A percentile compares a stretch with the other conserved stretches of the same genome.
phyloP scores from a whole-genome alignment of 2,888 invertebrate species.

The Heliconius ethilla region DNA sequence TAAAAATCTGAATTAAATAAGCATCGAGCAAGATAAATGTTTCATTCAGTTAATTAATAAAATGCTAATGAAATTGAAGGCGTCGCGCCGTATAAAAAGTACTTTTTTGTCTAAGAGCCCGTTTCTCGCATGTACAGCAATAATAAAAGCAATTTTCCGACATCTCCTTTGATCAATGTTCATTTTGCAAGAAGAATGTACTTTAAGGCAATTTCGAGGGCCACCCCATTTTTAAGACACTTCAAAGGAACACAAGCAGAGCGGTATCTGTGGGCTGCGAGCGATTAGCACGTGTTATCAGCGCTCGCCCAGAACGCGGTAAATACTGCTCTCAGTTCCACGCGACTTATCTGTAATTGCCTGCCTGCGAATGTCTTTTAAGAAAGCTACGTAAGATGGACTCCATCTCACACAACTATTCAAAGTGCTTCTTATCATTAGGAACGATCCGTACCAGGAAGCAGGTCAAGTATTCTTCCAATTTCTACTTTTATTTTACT shows the following conservation, averaged over 20 bases:
- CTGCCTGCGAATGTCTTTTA: conserved; percentile 80
- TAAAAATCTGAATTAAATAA: conserved; percentile 14
- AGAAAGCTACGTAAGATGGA: conserved; percentile 71
- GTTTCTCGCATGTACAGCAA: conserved; percentile 36
- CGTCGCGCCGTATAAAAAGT: conserved; percentile 31
- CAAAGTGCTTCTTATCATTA: conserved; percentile 64
- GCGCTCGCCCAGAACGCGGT: conserved; percentile 67
- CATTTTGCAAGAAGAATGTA: conserved; percentile 46
- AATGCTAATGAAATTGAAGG: conserved; percentile 25
- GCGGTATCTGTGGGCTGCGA: conserved; percentile 43
- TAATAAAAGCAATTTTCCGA: conserved; percentile 43
- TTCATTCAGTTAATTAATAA: conserved; percentile 31
- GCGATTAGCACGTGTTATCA: conserved; percentile 56
- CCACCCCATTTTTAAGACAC: conserved; percentile 47
- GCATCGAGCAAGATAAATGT: conserved; percentile 22
- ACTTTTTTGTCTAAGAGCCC: conserved; percentile 29
- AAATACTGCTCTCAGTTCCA: conserved; percentile 75
- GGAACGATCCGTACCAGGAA: conserved; percentile 63
- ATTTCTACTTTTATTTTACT: conserved; percentile 38
- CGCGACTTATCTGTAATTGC: conserved; percentile 81
- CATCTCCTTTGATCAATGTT: conserved; percentile 46
- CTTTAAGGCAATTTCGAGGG: conserved; percentile 46
- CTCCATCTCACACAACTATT: conserved; percentile 75
- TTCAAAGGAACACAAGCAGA: conserved; percentile 46
- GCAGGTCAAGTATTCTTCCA: conserved; percentile 64